Evolutionary conservation across 2,797 vertebrate species (phyloP), one percentile per base, ranked within the genome.

Genomic region (Adrianichthys oophorus): DNA sequence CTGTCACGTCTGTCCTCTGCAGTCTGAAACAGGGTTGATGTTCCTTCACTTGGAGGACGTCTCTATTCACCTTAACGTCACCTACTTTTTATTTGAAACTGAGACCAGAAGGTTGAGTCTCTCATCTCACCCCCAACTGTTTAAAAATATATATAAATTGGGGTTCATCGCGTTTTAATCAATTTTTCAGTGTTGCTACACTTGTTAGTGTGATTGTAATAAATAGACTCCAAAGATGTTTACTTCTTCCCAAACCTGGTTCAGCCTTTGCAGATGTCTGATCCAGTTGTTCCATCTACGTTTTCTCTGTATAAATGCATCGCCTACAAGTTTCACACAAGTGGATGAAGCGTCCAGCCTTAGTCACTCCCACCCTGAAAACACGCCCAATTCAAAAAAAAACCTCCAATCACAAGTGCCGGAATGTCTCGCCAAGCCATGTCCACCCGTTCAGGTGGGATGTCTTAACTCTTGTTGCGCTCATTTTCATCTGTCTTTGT

Each of bases 401-500:
- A 46, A 82, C 58, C 72, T 85, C 83, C 81, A 85, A 89, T 89
- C 87, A 90, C 89, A 92, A 92, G 91, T 91, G 90, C 92, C 90
- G 81, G 86, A 91, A 87, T 85, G 86, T 89, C 83, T 90, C 79
- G 78, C 85, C 83, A 90, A 90, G 88, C 89, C 88, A 90, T 85
- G 83, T 85, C 86, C 75, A 74, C 87, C 74, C 44, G 76, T 37
- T 13, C 49, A 62, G 68, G 84, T 86, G 88, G 86, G 82, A 84
- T 78, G 90, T 91, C 89, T 91, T 90, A 90, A 91, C 78, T 87
- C 66, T 79, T 64, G 66, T 83, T 52, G 69, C 66, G 68, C 83
- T 76, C 43, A 76, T 86, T 86, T 72, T 80, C 86, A 74, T 54
- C 41, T 23, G 48, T 54, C 13, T 50, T 47, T 62, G 72, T 78